Evolutionary conservation across 1,140 invertebrate species (phyloP), one percentile per base, ranked within the genome.

Genomic region (Temnothorax nylanderi): DNA sequence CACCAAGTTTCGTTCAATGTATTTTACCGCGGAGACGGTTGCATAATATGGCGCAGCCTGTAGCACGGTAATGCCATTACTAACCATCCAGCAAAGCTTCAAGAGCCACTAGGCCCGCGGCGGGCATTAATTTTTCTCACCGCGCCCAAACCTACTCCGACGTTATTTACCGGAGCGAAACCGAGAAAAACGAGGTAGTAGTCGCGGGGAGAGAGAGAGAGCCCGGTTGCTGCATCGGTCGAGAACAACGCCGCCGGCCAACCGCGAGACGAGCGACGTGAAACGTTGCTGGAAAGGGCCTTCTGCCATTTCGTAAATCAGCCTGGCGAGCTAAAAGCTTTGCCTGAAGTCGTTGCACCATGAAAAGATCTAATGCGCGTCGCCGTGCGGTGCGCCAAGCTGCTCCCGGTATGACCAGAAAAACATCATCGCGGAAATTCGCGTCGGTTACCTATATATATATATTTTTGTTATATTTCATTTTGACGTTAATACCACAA

Each of bases 261-360:
- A 78, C 47, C 75, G 49, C 85, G 67, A 87, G 69, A 77, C 77
- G 51, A 72, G 86, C 49, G 67, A 85, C 74, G 65, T 64, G 72
- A 37, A 82, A 34, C 72, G 60, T 64, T 44, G 51, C 56, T 84
- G 41, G 62, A 62, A 67, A 87, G 69, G 71, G 86, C 64, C 87
- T 89, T 88, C 86, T 71, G 37, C 81, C 87, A 86, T 89, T 89
- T 76, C 76, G 87, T 88, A 88, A 88, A 88, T 89, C 88, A 86
- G 88, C 58, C 56, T 72, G 75, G 75, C 80, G 71, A 84, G 62
- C 88, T 89, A 89, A 89, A 89, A 89, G 88, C 87, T 74, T 74
- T 67, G 51, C 75, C 51, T 54, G 81, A 75, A 84, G 77, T 85
- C 81, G 80, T 58, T 78, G 78, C 87, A 89, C 81, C 88, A 60